Conservation (phyloP, 2,797 vertebrate genomes). For the Rhinichthys osculus region DNA sequence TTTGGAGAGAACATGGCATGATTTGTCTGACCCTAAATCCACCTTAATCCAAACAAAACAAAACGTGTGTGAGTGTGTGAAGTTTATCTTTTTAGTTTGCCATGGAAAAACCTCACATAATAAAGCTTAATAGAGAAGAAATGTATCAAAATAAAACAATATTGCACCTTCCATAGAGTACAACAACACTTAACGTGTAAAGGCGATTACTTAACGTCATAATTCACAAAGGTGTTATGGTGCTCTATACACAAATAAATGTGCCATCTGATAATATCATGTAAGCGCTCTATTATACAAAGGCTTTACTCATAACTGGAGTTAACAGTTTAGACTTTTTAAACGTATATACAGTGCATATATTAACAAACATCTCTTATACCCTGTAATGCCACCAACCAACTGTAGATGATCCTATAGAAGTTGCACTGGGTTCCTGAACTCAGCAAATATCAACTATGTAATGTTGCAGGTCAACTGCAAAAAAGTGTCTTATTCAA, state of each 20-base stretch:
- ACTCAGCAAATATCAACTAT: constrained; percentile 60
- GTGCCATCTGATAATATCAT: constrained; percentile 76
- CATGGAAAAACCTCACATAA: constrained; percentile 68
- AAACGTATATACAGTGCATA: constrained; percentile 74
- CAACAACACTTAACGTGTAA: constrained; percentile 77
- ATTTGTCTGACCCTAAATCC: constrained; percentile 59
- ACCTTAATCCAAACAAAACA: constrained; percentile 61
- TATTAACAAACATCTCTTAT: constrained; percentile 75
- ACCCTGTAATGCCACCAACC: constrained; percentile 80
- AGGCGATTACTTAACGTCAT: constrained; percentile 70
- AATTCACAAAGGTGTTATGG: constrained; percentile 72
- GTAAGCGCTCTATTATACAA: constrained; percentile 71
- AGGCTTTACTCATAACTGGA: constrained; percentile 71
- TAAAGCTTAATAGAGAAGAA: constrained; percentile 71
- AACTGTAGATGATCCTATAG: constrained; percentile 71
- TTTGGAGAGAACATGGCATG: constrained; percentile 64
- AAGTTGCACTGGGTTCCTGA: constrained; percentile 62
- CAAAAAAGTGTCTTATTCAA: constrained; percentile 64
- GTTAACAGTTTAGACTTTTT: constrained; percentile 69
- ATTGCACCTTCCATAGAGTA: constrained; percentile 83
- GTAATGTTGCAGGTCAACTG: constrained; percentile 76
- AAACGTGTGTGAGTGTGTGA: constrained; percentile 61
- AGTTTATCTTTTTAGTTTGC: constrained; percentile 60
- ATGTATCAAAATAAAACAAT: constrained; percentile 81
- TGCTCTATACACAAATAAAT: constrained; percentile 76